Percentiles rank a stretch among this genome's conserved stretches.
phyloP scores from a whole-genome alignment of 2,888 invertebrate species.

The Nymphalis c-album region DNA sequence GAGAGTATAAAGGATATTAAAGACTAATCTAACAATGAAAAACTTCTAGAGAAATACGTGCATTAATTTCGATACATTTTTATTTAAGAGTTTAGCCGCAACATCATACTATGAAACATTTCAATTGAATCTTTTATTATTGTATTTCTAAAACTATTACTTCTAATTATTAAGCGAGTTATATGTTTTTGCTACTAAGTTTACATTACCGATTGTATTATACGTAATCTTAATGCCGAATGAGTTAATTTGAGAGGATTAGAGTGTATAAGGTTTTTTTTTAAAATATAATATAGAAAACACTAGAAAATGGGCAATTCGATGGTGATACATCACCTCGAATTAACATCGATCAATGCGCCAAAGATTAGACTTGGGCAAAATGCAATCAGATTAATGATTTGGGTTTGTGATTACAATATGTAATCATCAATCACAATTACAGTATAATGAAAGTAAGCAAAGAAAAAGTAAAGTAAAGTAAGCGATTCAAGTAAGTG shows the following conservation, averaged over 20 bases:
- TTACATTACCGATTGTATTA: not conserved
- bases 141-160: not conserved
- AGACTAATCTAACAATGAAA: conserved; percentile 17
- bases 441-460: no score
- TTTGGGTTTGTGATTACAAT: no score
- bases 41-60: conserved; percentile 23
- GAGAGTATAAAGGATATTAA: conserved; percentile 15
- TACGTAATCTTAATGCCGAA: not conserved
- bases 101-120: not conserved
- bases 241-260: not conserved
- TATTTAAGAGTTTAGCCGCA: conserved; percentile 2
- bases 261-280: not conserved
- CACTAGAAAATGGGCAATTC: no score
- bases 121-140: not conserved
- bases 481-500: no score
- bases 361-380: no score
- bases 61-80: conserved; percentile 6
- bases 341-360: no score
- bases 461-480: no score
- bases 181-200: not conserved
- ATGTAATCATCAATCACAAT: no score
- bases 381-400: no score
- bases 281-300: no score
- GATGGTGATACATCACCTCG: no score
- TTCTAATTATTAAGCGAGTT: not conserved